A percentile compares a stretch with the other conserved stretches of the same genome.
phyloP scores from a whole-genome alignment of 2,888 invertebrate species.

The Atherix ibis region DNA sequence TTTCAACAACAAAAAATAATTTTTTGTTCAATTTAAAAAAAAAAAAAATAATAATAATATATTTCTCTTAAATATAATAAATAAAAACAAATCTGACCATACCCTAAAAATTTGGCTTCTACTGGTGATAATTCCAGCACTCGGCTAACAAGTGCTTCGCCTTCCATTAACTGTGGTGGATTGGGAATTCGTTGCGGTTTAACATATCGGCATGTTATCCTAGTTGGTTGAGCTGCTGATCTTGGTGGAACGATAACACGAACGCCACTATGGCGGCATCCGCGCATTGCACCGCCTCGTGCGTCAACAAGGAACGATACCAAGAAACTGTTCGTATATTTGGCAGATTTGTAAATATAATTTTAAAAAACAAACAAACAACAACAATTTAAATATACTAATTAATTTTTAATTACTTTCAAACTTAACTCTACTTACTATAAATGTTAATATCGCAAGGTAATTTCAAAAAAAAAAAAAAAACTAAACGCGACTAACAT shows the following conservation, averaged over 20 bases:
- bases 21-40: neutral
- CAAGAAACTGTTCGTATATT: constrained; percentile 74
- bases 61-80: too few species aligned
- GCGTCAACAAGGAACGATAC: constrained; percentile 99
- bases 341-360: too few species aligned
- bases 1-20: neutral
- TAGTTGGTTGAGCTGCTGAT: constrained; percentile 86
- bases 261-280: constrained; percentile 94
- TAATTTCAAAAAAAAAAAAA: too few species aligned
- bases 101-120: constrained; percentile 93
- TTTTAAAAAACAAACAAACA: too few species aligned
- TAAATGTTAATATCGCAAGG: too few species aligned
- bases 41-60: neutral
- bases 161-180: constrained; percentile 95
- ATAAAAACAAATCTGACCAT: constrained; percentile 20
- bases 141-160: constrained; percentile 90
- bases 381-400: too few species aligned
- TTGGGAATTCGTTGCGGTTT: constrained; percentile 47
- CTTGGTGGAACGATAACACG: constrained; percentile 92
- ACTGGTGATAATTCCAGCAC: constrained; percentile 91
- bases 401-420: too few species aligned
- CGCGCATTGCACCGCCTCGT: constrained; percentile 96
- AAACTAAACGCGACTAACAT: too few species aligned
- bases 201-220: constrained; percentile 89
- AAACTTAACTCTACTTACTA: too few species aligned